phyloP scores from a whole-genome alignment of 2,797 vertebrate species.

The Bucorvus abyssinicus region DNA sequence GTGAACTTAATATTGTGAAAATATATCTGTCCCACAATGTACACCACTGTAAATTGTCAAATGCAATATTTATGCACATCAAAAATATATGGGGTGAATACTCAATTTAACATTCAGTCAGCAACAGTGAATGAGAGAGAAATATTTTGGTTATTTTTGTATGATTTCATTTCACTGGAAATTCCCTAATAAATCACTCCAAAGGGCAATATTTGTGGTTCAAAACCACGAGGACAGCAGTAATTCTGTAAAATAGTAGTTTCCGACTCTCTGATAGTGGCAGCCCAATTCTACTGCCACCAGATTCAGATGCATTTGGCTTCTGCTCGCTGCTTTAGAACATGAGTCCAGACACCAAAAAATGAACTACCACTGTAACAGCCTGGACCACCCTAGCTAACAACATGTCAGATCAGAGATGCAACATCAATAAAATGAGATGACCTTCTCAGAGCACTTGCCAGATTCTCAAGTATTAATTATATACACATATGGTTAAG shows the following conservation, averaged over 20 bases:
- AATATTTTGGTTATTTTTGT: constrained; percentile 15
- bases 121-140: constrained; percentile 16
- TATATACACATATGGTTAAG: constrained; percentile 19
- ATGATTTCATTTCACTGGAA: constrained; percentile 17
- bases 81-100: constrained; percentile 26
- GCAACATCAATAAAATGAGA: constrained; percentile 28
- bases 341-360: neutral
- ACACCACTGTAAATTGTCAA: constrained; percentile 41
- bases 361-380: neutral
- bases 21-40: constrained; percentile 45
- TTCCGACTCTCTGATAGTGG: neutral
- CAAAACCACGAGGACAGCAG: constrained; percentile 16
- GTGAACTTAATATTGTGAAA: constrained; percentile 38
- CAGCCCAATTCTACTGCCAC: neutral
- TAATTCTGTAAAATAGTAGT: constrained; percentile 31
- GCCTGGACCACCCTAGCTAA: neutral
- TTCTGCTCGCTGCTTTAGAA: constrained; percentile 13
- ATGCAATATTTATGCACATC: constrained; percentile 43
- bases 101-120: constrained; percentile 37
- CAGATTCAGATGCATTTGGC: constrained; percentile 10
- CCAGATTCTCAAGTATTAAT: constrained; percentile 23
- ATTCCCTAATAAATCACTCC: constrained; percentile 1
- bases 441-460: constrained; percentile 15
- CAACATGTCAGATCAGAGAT: neutral
- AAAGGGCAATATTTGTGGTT: neutral